A percentile compares a stretch with the other conserved stretches of the same genome.
Conservation (phyloP, 2,888 invertebrate species). For the Eupithecia inturbata region DNA sequence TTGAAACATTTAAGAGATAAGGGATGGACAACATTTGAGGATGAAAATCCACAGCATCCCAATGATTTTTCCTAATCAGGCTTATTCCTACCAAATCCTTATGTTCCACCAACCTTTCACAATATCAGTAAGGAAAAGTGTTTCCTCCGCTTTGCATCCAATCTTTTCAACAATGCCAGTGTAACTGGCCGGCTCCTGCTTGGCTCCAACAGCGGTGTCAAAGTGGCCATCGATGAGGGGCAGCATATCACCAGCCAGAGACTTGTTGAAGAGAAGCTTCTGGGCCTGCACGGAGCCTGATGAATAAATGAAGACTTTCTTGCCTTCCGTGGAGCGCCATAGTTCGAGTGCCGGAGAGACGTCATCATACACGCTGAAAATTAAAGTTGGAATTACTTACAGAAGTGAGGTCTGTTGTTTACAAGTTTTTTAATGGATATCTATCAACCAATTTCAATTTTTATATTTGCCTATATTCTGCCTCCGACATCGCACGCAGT, state of each 20-base stretch:
- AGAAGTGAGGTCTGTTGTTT: background rate
- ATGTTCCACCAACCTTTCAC: conserved; percentile 86
- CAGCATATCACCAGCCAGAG: conserved; percentile 90
- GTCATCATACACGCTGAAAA: conserved; percentile 92
- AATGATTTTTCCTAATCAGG: too few species aligned
- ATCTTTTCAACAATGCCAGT: conserved; percentile 89
- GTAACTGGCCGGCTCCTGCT: conserved; percentile 92
- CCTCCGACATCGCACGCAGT: background rate
- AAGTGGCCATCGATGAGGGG: conserved; percentile 91
- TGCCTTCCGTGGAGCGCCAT: conserved; percentile 88
- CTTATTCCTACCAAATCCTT: background rate
- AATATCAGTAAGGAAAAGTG: conserved; percentile 95
- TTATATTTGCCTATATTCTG: background rate
- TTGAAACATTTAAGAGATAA: too few species aligned
- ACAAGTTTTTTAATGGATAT: background rate
- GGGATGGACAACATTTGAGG: too few species aligned
- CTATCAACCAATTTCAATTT: background rate
- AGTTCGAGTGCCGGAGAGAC: conserved; percentile 89
- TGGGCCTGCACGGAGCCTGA: conserved; percentile 97
- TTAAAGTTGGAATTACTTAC: conserved; percentile 4
- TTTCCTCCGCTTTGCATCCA: conserved; percentile 85
- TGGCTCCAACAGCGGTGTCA: conserved; percentile 93
- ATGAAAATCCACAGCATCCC: too few species aligned
- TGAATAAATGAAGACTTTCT: conserved; percentile 92
- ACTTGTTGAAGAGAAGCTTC: conserved; percentile 92